phyloP scores from a whole-genome alignment of 2,888 invertebrate genomes.

The Acleris holmiana region DNA sequence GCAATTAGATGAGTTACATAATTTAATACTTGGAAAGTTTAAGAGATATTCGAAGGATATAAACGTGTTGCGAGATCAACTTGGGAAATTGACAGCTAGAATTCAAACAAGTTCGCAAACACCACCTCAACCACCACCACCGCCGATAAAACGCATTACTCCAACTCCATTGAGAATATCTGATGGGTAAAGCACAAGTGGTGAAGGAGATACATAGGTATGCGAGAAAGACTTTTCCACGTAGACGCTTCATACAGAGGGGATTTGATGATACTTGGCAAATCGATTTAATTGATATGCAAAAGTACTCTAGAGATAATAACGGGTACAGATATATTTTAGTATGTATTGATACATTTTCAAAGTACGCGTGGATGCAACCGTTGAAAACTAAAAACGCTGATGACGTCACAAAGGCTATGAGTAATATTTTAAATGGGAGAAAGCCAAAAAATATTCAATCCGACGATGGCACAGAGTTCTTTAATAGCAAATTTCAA shows the following conservation, averaged over 20 bases:
- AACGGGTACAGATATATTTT: slow-evolving; percentile 10
- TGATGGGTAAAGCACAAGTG: slow-evolving; percentile 21
- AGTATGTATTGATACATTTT: slow-evolving; percentile 21
- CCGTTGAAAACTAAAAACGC: slow-evolving; percentile 14
- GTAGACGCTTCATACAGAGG: slow-evolving; percentile 13
- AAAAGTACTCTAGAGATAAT: slow-evolving; percentile 17
- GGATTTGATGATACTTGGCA: slow-evolving; percentile 21
- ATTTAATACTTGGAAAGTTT: not conserved
- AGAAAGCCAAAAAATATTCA: slow-evolving; percentile 17
- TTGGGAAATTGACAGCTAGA: not conserved
- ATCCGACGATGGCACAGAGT: slow-evolving; percentile 16
- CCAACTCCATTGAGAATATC: not conserved
- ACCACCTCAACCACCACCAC: not conserved
- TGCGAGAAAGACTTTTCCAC: slow-evolving; percentile 18
- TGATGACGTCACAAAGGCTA: slow-evolving; percentile 14
- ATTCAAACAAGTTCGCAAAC: not conserved
- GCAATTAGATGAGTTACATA: slow-evolving; percentile 2
- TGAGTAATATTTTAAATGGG: slow-evolving; percentile 8
- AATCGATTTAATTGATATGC: slow-evolving; percentile 17
- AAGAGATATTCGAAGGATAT: not conserved
- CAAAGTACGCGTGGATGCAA: slow-evolving; percentile 14
- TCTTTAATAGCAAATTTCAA: slow-evolving; percentile 16
- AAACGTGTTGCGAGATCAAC: not conserved
- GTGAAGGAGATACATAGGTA: slow-evolving; percentile 20
- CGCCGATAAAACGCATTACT: not conserved